Base-by-base conservation (phyloP, 2,113 vertebrate genomes). In the Petromus typicus region DNA sequence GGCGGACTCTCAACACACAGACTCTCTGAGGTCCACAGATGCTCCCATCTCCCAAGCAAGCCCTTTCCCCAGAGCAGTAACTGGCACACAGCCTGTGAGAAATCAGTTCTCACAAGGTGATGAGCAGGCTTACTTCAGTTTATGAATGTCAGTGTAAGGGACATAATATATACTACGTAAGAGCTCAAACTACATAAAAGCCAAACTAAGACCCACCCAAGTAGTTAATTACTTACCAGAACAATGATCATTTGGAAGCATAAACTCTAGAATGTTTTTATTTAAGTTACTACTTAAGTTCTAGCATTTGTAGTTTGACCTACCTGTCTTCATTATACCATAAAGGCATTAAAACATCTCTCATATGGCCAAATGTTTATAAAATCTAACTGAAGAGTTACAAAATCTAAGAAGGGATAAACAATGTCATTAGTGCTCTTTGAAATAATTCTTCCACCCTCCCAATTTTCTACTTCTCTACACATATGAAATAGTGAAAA, bases 121-220 rank as follows among this genome's bases (percentile, higher is more conserved):
- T 93, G 51, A 94, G 40, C 85, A 88, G 79, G 89, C 93, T 84
- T 80, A 89, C n/a, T 73, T 66, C 56, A 43, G 37, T 8, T 96
- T 94, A 92, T 54, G 48, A 91, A 94, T 95, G 51, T 57, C 27
- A 18, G 25, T 73, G 69, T 63, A 93, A 43, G 22, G 48, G 66
- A 94, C 22, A 82, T 43, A 76, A 87, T 12, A 71, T 56, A 92
- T 40, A 89, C 23, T 56, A 75, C 17, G 3, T 25, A 89, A 95
- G 86, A 96, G 87, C 79, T 97, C 82, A 95, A 34, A 81, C 43
- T 86, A 51, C 78, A 86, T 86, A 75, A 69, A 89, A 95, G 78
- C 85, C 82, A 85, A 81, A 79, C 73, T 48, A 90, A 84, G 51
- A 91, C 79, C 76, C 66, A 63, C 75, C 40, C 84, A 86, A 92